Conservation (phyloP, 2,888 invertebrate species). For the Drosophila mayaguana region DNA sequence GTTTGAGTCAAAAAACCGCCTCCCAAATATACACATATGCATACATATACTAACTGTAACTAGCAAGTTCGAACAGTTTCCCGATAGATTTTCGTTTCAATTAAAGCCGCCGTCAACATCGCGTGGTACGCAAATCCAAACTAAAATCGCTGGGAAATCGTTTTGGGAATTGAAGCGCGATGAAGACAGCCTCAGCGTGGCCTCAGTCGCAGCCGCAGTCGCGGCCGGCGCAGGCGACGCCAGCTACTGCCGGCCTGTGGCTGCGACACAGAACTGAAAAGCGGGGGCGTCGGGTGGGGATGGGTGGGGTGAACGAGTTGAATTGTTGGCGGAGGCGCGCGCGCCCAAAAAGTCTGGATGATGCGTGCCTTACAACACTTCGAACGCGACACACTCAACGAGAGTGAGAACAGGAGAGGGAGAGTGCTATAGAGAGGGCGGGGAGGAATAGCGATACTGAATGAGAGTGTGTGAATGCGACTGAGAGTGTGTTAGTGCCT, state of each 20-base stretch:
- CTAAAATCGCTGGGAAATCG: slow-evolving; percentile 84
- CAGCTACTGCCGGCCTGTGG: slow-evolving; percentile 49
- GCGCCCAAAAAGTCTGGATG: slow-evolving; percentile 65
- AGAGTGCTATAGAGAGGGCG: background rate
- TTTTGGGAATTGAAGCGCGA: slow-evolving; percentile 80
- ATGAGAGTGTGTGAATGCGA: background rate
- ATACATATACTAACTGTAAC: background rate
- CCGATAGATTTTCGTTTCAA: slow-evolving; percentile 60
- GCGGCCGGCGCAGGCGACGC: slow-evolving; percentile 44
- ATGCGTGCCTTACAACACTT: slow-evolving; percentile 48
- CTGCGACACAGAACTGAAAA: slow-evolving; percentile 40
- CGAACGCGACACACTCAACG: slow-evolving; percentile 6
- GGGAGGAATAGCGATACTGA: slow-evolving; percentile 11
- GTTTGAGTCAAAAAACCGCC: slow-evolving; percentile 40
- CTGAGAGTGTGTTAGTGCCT: slow-evolving; percentile 29
- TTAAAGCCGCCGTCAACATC: slow-evolving; percentile 84
- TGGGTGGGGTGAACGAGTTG: slow-evolving; percentile 13
- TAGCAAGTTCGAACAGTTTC: slow-evolving; percentile 27
- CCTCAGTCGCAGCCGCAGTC: slow-evolving; percentile 29
- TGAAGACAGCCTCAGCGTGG: slow-evolving; percentile 68
- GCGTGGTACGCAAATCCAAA: slow-evolving; percentile 85
- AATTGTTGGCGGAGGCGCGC: slow-evolving; percentile 21
- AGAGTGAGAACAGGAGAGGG: slow-evolving; percentile 6
- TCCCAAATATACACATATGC: slow-evolving; percentile 28
- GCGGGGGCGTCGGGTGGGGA: slow-evolving; percentile 34